Conservation (phyloP, 2,113 vertebrate species). For the Corvus cornix region DNA sequence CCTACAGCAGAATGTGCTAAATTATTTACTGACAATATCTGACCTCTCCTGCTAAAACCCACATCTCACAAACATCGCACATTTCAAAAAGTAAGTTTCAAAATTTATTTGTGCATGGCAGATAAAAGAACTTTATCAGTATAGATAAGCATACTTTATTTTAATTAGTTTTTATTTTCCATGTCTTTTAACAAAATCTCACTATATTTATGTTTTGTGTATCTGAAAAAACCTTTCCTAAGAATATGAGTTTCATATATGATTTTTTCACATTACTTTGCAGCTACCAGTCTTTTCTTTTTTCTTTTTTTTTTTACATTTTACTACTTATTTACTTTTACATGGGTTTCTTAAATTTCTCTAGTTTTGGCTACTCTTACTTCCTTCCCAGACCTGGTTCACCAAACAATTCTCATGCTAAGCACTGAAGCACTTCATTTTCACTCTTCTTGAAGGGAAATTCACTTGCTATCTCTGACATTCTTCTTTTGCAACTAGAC, state of each 20-base stretch:
- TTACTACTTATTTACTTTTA: neutral
- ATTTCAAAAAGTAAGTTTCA: neutral
- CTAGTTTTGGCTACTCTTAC: neutral
- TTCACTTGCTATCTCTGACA: neutral
- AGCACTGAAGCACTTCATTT: neutral
- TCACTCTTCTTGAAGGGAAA: neutral
- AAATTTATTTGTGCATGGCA: neutral
- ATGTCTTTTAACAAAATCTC: neutral
- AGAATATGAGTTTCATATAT: neutral
- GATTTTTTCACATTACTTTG: neutral
- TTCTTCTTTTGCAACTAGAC: neutral
- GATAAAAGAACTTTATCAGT: neutral
- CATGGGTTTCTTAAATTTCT: neutral
- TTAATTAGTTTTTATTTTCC: neutral
- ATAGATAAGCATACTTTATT: neutral
- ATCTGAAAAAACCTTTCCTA: neutral
- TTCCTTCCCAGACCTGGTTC: neutral
- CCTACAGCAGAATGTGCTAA: neutral
- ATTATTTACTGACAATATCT: neutral
- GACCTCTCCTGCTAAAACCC: neutral
- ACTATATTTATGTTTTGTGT: neutral
- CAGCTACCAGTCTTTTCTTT: neutral
- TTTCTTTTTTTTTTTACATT: neutral
- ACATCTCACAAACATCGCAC: neutral
- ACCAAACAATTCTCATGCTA: neutral